Base-by-base conservation (phyloP, 2,888 invertebrate species). In the Hecatera dysodea region DNA sequence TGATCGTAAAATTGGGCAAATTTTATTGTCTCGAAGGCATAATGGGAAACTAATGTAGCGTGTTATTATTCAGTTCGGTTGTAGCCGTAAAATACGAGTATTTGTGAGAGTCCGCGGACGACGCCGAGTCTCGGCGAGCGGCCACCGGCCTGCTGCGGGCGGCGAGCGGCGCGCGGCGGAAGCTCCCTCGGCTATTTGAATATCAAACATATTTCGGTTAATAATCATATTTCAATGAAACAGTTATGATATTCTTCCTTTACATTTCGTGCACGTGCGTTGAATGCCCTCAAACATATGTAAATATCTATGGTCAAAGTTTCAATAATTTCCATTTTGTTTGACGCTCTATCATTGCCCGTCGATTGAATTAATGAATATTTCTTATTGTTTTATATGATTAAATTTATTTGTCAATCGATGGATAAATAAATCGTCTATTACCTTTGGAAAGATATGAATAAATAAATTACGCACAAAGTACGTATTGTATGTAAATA, bases 31-130 rank as follows among this genome's bases (percentile, higher is more conserved):
- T 95, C 93, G 95, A 92, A 94, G 94, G 92, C 93, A 95, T 96
- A 96, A 96, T 96, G 95, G 95, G 95, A 96, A 95, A 94, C 96
- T 96, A 96, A 96, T 95, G 96, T 95, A 94, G 93, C 96, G 96
- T 96, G 96, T 95, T 95, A 96, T 96, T 96, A 96, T 96, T 95
- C 96, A 95, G 95, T 93, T 94, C 92, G 93, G 92, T 89, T 92
- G 93, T 92, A 94, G 96, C 95, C 91, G 95, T 96, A 95, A 95
- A 96, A 95, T 95, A 93, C 93, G 94, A 91, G 91, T 92, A 88
- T 93, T 92, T 92, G 93, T 90, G 91, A 88, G 90, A 88, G 90
- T 89, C 89, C 87, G 86, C 84, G 83, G 87, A 88, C 86, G 88
- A 78, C 87, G 86, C 86, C 79, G 62, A 81, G 82, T 78, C n/a